Conservation (phyloP, 2,888 invertebrate genomes). For the Eilema griseolum region DNA sequence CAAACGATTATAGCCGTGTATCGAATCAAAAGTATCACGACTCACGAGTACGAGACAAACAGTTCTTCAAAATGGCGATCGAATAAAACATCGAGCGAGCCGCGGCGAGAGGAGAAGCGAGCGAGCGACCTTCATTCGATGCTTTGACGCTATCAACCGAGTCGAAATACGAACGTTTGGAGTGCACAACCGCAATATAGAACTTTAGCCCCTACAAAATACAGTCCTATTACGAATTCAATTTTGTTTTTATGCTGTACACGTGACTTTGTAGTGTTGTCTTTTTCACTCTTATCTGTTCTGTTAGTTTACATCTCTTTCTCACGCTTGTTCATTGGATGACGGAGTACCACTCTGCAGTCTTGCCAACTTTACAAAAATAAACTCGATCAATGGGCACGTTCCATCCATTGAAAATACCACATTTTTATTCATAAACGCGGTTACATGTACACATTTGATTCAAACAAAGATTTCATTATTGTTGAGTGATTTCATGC, state of each 20-base stretch:
- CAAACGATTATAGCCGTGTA: constrained; percentile 69
- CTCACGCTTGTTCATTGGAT: constrained; percentile 23
- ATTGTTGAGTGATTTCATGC: not conserved
- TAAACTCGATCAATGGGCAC: constrained; percentile 39
- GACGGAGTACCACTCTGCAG: constrained; percentile 31
- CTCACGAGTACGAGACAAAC: constrained; percentile 40
- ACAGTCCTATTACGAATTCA: not conserved
- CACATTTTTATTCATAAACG: not conserved
- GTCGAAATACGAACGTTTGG: constrained; percentile 3
- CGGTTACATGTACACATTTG: no score
- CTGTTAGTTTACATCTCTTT: constrained; percentile 29
- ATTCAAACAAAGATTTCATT: not conserved
- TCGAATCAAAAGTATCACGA: constrained; percentile 76
- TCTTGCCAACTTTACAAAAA: constrained; percentile 46
- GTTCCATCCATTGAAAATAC: constrained; percentile 37
- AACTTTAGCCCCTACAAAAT: fast-evolving
- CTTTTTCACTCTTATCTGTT: constrained; percentile 22
- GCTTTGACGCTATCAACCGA: constrained; percentile 40
- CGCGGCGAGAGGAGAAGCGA: constrained; percentile 30
- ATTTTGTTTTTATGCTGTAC: constrained; percentile 15
- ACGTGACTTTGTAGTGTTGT: constrained; percentile 28
- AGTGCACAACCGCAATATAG: constrained; percentile 3
- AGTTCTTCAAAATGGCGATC: constrained; percentile 71
- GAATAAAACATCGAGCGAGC: constrained; percentile 66
- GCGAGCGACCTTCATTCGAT: constrained; percentile 65